Evolutionary conservation across 2,113 vertebrate genomes (phyloP), one percentile per base, ranked within the genome.

Genomic region (Orientallactaga bullata): DNA sequence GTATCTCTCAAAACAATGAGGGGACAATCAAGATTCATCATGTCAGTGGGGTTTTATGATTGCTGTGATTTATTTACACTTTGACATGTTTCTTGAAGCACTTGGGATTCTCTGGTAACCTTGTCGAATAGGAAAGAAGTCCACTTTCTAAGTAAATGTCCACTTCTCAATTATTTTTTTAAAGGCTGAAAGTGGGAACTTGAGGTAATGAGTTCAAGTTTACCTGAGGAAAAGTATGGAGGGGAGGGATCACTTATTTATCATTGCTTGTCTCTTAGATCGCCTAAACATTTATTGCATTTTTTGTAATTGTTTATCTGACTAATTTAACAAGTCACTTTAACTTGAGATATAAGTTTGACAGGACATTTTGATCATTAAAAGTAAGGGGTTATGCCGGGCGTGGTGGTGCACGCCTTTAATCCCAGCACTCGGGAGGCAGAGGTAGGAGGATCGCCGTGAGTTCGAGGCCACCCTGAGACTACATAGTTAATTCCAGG

Each of bases 321-420:
- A 51, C 30, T 37, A 91, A 69, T 89, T 87, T 80, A 73, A 16
- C 32, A 37, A 91, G 30, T 4, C 35, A 42, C 7, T 58, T 58
- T 66, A 72, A 18, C 24, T 26, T 10, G 47, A 21, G 20, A 47
- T 16, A 32, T 80, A 61, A 32, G 1, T 89, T 66, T 85, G 35
- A 66, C 16, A 71, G 35, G 7, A 65, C 5, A 35, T 69, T 79
- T 28, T 47, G 58, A 47, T 63, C 26, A 18, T 55, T 47, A 55
- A 74, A 68, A 88, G 30, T 51, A 76, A 90, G 73, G 69, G 55
- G 51, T 20, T 76, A 77, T 42, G 11, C n/a, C n/a, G n/a, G n/a
- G n/a, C n/a, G n/a, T n/a, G n/a, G n/a, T n/a, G n/a, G n/a, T n/a
- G n/a, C n/a, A n/a, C n/a, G n/a, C n/a, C n/a, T n/a, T n/a, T n/a